Evolutionary conservation across 1,140 invertebrate species (phyloP), one percentile per base, ranked within the genome.

Genomic region (Matsumurasca onukii): DNA sequence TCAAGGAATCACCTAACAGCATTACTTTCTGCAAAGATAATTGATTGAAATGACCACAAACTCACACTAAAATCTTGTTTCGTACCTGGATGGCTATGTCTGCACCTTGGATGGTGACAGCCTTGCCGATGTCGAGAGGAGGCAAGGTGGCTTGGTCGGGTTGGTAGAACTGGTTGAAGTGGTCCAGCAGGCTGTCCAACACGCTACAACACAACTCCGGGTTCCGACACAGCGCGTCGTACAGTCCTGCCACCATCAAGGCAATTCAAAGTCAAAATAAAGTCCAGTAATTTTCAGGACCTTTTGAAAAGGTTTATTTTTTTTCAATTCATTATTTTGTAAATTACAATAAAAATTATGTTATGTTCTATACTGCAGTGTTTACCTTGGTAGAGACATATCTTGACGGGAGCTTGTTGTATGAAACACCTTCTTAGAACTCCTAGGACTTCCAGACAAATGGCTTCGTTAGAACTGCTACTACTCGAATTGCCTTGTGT

Each of bases 361-460:
- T n/a, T n/a, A n/a, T n/a, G n/a, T n/a, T n/a, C n/a, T n/a, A n/a
- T n/a, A n/a, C n/a, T n/a, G n/a, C n/a, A n/a, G n/a, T n/a, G n/a
- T 1, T 66, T 63, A 74, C 74, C 74, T 65, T 73, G 34, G 65
- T 75, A 75, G 0, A 75, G 67, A 31, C 70, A 71, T 12, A 67
- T 66, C 65, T 74, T 74, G 2, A 75, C 73, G 13, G 68, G 31
- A 22, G 67, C 64, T 62, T 73, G 74, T 55, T 73, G 72, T 49
- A 71, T 68, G 29, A 75, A 72, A 69, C 74, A 75, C 20, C 73
- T 61, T 45, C 71, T 69, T n/a, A 75, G 62, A 17, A 74, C 67
- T 39, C 73, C 71, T 45, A 75, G 62, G 3, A 75, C 72, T 73
- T 75, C 74, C 5, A 75, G 61, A 59, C 74, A 75, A 27, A 73